Evolutionary conservation across 2,113 vertebrate species (phyloP).

Genomic region (Bufo gargarizans): DNA sequence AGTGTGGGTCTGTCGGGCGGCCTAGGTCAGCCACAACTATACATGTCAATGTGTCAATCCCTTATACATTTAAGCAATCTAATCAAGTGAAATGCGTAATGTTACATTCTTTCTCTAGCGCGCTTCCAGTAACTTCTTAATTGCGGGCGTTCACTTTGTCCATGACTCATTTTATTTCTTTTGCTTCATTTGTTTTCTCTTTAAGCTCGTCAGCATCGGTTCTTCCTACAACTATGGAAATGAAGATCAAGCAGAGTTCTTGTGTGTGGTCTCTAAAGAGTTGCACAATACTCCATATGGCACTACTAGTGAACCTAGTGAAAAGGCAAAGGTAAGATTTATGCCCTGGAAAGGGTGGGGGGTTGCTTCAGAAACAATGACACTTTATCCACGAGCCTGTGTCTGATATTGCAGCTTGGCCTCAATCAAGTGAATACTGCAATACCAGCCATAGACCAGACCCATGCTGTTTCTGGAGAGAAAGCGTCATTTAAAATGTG

Average conservation of each 20-base stretch:
- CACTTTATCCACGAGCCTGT: no score
- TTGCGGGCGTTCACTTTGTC: constrained; percentile 20
- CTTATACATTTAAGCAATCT: not conserved
- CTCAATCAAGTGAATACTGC: no score
- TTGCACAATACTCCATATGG: constrained; percentile 92
- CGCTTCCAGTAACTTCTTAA: not conserved
- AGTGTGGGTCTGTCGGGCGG: not conserved
- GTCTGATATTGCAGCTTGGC: no score
- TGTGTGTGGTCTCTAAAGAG: constrained; percentile 98
- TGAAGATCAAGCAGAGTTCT: constrained; percentile 97
- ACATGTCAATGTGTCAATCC: not conserved
- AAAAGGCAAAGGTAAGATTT: constrained; percentile 93
- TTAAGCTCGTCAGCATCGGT: constrained; percentile 94
- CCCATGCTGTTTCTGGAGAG: no score
- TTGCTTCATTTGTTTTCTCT: constrained; percentile 38
- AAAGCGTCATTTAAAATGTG: no score
- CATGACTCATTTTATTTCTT: constrained; percentile 43
- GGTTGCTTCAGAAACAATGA: not conserved
- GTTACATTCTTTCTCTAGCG: not conserved
- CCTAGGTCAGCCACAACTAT: not conserved
- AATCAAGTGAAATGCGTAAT: constrained; percentile 25
- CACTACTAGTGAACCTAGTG: constrained; percentile 91
- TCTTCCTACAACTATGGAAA: constrained; percentile 99
- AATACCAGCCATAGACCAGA: no score
- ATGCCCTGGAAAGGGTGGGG: not conserved